Base-by-base conservation (phyloP, 1,140 invertebrate species). In the Rhopalosiphum maidis region DNA sequence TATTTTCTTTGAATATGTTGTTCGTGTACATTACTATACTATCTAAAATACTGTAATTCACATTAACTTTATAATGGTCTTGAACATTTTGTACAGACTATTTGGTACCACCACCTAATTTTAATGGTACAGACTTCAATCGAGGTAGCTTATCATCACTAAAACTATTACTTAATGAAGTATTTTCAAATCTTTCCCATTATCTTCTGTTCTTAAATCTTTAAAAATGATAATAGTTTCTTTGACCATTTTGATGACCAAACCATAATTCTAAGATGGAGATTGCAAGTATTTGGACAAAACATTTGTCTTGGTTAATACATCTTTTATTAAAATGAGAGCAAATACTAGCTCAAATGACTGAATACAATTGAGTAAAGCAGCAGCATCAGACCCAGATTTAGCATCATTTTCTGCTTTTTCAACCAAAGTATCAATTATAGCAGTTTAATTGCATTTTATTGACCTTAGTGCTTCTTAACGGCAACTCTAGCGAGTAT, bases 261-360 rank as follows among this genome's bases (percentile, higher is more conserved):
- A 43, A 2, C 41, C 22, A 86, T 86, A 86, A 9, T 86, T 86
- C 4, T 30, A 86, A 22, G 37, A 25, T 86, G 83, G 83, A 86
- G 23, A 86, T 86, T 86, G 83, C 15, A 86, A 86, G 25, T 86
- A 86, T 86, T 46, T 86, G 41, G 23, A 86, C 25, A 86, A 41
- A 30, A 86, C 23, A 86, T 86, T 86, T 43, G 11, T 86, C 25
- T 86, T 86, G 21, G 25, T 25, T 86, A 86, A 86, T 86, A 86
- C 83, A 83, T 83, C 82, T 83, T 83, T 37, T 21, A 83, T 37
- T 41, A 83, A 83, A 83, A 83, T 83, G 21, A 83, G 35, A 83
- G n/a, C 15, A 83, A 83, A 83, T 83, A 83, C 82, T 22, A 83
- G 41, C 1, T 37, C 82, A 83, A 83, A 83, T 83, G 82, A 37